phyloP scores from a whole-genome alignment of 2,888 invertebrate genomes.

The Maniola hyperantus region DNA sequence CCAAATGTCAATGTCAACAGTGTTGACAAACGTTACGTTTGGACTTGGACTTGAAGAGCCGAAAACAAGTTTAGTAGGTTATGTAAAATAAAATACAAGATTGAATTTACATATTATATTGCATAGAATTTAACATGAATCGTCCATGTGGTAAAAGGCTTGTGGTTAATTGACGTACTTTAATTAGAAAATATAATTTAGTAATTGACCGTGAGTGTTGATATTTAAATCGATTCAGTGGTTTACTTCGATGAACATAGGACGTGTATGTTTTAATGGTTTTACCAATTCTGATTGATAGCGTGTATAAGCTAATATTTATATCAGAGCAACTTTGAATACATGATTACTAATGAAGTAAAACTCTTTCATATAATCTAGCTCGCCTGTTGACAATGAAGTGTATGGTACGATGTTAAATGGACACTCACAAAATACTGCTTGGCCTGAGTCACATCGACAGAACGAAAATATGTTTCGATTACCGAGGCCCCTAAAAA shows the following conservation, averaged over 20 bases:
- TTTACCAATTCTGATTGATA: not conserved
- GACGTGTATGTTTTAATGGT: constrained; percentile 13
- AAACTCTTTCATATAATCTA: constrained; percentile 33
- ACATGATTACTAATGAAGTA: not conserved
- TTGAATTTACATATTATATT: not conserved
- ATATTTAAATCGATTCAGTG: constrained; percentile 3
- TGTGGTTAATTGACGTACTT: constrained; percentile 12
- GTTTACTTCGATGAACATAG: not conserved
- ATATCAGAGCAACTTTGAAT: not conserved
- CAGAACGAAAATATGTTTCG: constrained; percentile 59
- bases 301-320: not conserved
- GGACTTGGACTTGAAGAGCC: not conserved
- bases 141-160: not conserved
- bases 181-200: constrained; percentile 1
- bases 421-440: constrained; percentile 50
- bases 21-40: constrained; percentile 23
- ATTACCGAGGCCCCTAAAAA: constrained; percentile 54
- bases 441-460: constrained; percentile 51
- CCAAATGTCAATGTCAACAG: constrained; percentile 44
- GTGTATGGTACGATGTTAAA: constrained; percentile 52
- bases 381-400: constrained; percentile 51
- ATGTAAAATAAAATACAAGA: constrained; percentile 11
- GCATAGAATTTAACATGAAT: constrained; percentile 12
- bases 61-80: constrained; percentile 19
- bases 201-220: not conserved